A percentile compares a stretch with the other conserved stretches of the same genome.
phyloP scores from a whole-genome alignment of 2,888 invertebrate genomes.

The Fabriciana adippe region DNA sequence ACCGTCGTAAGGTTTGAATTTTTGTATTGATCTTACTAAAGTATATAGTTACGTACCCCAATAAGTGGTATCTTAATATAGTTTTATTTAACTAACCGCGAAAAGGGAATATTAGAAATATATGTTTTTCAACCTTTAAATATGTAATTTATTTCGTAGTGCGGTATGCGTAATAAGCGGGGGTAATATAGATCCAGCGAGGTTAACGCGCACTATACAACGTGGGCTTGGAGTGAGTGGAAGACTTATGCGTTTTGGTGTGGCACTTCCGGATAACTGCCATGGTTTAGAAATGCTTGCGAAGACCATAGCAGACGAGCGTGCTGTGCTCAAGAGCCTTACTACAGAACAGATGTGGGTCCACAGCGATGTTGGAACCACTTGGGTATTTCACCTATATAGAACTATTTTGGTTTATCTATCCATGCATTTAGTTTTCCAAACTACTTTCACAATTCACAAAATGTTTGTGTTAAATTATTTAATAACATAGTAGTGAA shows the following conservation, averaged over 20 bases:
- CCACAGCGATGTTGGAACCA: conserved; percentile 65
- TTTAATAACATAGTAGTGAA: too few relatives aligned
- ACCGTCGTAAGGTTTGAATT: too few relatives aligned
- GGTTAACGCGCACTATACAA: conserved; percentile 88
- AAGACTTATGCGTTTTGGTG: conserved; percentile 85
- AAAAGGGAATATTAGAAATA: too few relatives aligned
- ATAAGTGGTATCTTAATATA: background rate
- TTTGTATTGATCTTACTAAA: too few relatives aligned
- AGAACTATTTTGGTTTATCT: too few relatives aligned
- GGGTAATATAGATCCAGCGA: conserved; percentile 91
- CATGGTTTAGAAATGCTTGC: conserved; percentile 87
- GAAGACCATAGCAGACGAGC: conserved; percentile 62
- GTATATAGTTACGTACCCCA: too few relatives aligned
- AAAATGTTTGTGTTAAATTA: too few relatives aligned
- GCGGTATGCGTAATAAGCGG: conserved; percentile 89
- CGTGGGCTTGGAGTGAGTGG: conserved; percentile 90
- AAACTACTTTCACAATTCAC: too few relatives aligned
- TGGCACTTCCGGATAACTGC: conserved; percentile 87
- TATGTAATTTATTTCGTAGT: conserved; percentile 69
- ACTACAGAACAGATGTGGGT: conserved; percentile 77
- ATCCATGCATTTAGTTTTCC: too few relatives aligned
- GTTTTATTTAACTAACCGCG: background rate
- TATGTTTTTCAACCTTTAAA: background rate
- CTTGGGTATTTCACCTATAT: conserved; percentile 58
- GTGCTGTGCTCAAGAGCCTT: conserved; percentile 67